Conservation (phyloP, 2,888 invertebrate genomes). For the Apomyelois bistriatella region DNA sequence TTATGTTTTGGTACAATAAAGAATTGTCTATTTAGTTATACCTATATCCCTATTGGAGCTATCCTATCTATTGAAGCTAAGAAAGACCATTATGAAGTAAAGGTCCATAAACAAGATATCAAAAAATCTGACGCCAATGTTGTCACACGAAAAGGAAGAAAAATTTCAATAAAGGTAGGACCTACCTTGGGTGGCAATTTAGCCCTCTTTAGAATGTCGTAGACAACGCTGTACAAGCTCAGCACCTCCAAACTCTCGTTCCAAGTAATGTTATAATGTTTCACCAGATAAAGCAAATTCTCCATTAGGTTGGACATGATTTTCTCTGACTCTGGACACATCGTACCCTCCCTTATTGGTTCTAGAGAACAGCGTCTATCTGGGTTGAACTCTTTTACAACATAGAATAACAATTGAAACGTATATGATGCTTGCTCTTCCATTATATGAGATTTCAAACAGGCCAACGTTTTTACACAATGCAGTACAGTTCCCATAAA, state of each 20-base stretch:
- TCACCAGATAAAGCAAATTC: conserved; percentile 82
- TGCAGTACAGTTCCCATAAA: conserved; percentile 67
- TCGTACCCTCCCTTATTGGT: conserved; percentile 13
- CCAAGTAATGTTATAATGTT: conserved; percentile 87
- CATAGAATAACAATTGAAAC: conserved; percentile 82
- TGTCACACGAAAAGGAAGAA: too few relatives aligned
- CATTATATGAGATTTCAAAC: conserved; percentile 77
- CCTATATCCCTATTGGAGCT: too few relatives aligned
- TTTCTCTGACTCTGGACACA: conserved; percentile 49
- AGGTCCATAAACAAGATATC: too few relatives aligned
- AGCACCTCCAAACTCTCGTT: conserved; percentile 88
- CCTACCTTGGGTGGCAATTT: conserved; percentile 64
- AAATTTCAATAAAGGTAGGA: neutral
- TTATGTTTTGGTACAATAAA: too few relatives aligned
- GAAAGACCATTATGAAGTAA: too few relatives aligned
- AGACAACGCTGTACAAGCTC: conserved; percentile 75
- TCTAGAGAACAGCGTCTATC: conserved; percentile 29
- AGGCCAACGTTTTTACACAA: conserved; percentile 78
- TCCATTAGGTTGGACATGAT: conserved; percentile 82
- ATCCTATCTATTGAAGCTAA: too few relatives aligned
- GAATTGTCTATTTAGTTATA: too few relatives aligned
- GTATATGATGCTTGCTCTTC: conserved; percentile 82
- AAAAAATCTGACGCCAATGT: too few relatives aligned
- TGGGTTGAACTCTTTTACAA: conserved; percentile 77
- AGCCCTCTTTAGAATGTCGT: conserved; percentile 54